Base-by-base conservation (phyloP, 2,888 invertebrate species). In the Clepsis dumicolana region DNA sequence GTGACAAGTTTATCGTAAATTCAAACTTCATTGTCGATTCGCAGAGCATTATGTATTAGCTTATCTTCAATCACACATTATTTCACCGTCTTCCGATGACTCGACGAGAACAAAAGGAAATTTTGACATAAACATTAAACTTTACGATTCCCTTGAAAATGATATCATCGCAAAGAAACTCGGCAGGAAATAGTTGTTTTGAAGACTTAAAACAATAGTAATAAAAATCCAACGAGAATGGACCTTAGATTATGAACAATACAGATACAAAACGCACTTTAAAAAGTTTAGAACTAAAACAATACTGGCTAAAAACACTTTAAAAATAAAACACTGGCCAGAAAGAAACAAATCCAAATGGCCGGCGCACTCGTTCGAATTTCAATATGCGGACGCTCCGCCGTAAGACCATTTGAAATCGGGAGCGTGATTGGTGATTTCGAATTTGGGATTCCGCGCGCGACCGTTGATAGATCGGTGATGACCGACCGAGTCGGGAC, bases 391-490 rank as follows among this genome's bases (percentile, higher is more conserved):
- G 79, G 79, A 75, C 76, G 72, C 79, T 76, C 78, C 76, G 74
- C 81, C 81, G 81, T 90, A 89, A 79, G 89, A 74, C 89, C 78
- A 74, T 91, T 89, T 82, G 85, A 80, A 84, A 82, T 81, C 81
- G 81, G 78, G 76, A 70, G 73, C 69, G 81, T 83, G 82, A 91
- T 90, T 91, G 92, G 91, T 85, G 85, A 88, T 90, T 88, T 87
- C 82, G 80, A 84, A 90, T 89, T 92, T 90, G 80, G 82, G 83
- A 92, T 93, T 93, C 93, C 78, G 83, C 83, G 78, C 90, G 90
- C 91, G 89, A 84, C 72, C 76, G 82, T 84, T 92, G 92, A 93
- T 92, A 89, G 91, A 92, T 92, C 89, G 89, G 82, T 84, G 87
- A 91, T 86, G 88, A 84, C 80, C 74, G 78, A 78, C 79, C 78